A percentile compares a stretch with the other conserved stretches of the same genome.
Evolutionary conservation across 2,113 vertebrate species (phyloP).

Genomic region (Mola mola): DNA sequence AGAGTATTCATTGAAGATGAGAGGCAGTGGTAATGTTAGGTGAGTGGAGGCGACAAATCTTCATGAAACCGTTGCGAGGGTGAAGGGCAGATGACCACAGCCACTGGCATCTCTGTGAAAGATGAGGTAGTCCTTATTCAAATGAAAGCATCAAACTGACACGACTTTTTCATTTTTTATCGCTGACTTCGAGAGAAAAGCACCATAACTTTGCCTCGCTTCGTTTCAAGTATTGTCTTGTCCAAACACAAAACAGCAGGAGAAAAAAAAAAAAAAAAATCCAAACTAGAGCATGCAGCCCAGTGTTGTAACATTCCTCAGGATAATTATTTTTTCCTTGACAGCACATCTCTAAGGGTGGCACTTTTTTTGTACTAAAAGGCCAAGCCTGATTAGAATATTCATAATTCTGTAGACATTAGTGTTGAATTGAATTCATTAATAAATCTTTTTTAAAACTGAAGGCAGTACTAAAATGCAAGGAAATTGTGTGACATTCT

Average conservation of each 20-base stretch:
- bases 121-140: constrained; percentile 28
- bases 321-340: constrained; percentile 14
- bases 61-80: constrained; percentile 39
- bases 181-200: constrained; percentile 4
- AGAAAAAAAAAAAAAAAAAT: constrained; percentile 12
- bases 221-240: constrained; percentile 21
- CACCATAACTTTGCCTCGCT: not conserved
- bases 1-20: constrained; percentile 61
- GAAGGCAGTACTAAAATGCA: constrained; percentile 56
- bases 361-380: constrained; percentile 41
- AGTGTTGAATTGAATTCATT: constrained; percentile 52
- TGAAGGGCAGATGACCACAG: constrained; percentile 47
- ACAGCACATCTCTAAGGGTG: constrained; percentile 36
- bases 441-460: constrained; percentile 52
- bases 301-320: constrained; percentile 8
- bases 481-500: constrained; percentile 60
- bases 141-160: constrained; percentile 23
- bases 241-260: constrained; percentile 25
- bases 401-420: constrained; percentile 55
- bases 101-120: constrained; percentile 6
- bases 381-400: constrained; percentile 66
- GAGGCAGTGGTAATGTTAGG: constrained; percentile 47
- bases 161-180: constrained; percentile 7
- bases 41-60: constrained; percentile 44
- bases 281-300: constrained; percentile 9